Evolutionary conservation across 2,888 invertebrate genomes (phyloP), one percentile per base, ranked within the genome.

Genomic region (Portevinia maculata): DNA sequence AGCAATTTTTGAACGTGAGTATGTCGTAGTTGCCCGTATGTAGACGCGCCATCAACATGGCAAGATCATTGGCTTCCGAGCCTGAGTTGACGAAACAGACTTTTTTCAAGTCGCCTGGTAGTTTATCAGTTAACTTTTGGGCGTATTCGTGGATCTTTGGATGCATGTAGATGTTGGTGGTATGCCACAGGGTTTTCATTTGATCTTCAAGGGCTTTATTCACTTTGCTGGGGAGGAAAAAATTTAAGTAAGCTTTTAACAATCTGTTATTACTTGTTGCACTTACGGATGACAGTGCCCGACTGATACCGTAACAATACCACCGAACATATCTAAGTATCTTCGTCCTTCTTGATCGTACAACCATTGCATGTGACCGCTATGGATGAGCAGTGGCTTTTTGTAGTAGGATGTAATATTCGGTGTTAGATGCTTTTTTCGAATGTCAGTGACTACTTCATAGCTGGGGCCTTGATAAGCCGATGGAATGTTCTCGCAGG

Each of bases 211-310:
- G 92, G 1, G 96, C 97, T 79, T 93, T 93, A 1, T 94, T 94
- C 0, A 99, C 94, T 92, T 96, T 97, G 57, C 98, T 99, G 87
- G 8, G 92, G 67, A 13, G 15, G 46, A 3, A 34, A 11, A n/a
- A n/a, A 90, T 84, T 41, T 6, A 44, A n/a, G 11, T 0, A 17
- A 24, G 1, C 30, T 28, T 5, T 6, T n/a, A n/a, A n/a, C n/a
- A n/a, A n/a, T n/a, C 7, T 17, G 41, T 24, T 4, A 60, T 1
- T 2, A 13, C 0, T 8, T 24, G 6, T 1, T 21, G 6, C 15
- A 93, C 96, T 94, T 92, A 98, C 97, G 99, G 98, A 92, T 99
- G 99, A 89, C 97, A 98, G 90, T 99, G 99, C 19, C 99, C 99
- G 1, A 99, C 98, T 64, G 98, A 98, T 39, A 99, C 97, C 0